Evolutionary conservation across 2,888 invertebrate genomes (phyloP).

Genomic region (Steromphala cineraria): DNA sequence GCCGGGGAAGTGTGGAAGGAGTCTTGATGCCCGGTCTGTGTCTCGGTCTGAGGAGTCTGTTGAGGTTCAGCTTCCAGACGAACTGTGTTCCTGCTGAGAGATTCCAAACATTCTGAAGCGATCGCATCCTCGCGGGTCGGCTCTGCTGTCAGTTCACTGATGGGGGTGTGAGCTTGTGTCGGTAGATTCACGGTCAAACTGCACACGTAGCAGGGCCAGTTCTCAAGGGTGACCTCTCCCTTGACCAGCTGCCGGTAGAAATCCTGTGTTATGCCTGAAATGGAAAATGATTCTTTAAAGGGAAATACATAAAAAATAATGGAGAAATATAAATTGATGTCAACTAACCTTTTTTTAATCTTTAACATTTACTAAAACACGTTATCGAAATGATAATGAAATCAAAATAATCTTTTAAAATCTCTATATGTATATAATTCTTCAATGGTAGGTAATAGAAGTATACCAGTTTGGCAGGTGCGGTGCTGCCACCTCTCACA

Average conservation of each 20-base stretch:
- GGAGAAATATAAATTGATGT: too few species aligned
- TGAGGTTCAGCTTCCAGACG: too few species aligned
- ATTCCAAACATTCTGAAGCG: neutral
- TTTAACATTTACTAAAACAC: neutral
- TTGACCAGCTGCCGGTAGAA: constrained; percentile 3
- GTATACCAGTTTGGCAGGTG: neutral
- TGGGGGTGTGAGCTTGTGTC: neutral
- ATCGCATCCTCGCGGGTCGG: neutral
- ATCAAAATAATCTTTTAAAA: too few species aligned
- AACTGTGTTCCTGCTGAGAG: too few species aligned
- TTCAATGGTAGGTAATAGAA: neutral
- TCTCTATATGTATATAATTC: too few species aligned
- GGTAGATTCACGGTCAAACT: neutral
- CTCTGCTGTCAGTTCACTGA: neutral
- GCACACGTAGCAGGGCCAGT: constrained; percentile 4
- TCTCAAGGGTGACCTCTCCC: neutral
- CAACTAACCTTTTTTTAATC: neutral
- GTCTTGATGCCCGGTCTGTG: too few species aligned
- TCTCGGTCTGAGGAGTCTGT: too few species aligned
- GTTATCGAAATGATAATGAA: too few species aligned
- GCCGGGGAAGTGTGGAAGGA: too few species aligned
- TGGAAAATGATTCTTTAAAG: neutral
- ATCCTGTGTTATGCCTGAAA: neutral
- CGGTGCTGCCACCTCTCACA: neutral
- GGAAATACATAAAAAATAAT: too few species aligned